These are phyloP conservation scores for Lasioglossum morio DNA, from an alignment of 2,888 invertebrate genomes.

Conservation along the genomic window DNA sequence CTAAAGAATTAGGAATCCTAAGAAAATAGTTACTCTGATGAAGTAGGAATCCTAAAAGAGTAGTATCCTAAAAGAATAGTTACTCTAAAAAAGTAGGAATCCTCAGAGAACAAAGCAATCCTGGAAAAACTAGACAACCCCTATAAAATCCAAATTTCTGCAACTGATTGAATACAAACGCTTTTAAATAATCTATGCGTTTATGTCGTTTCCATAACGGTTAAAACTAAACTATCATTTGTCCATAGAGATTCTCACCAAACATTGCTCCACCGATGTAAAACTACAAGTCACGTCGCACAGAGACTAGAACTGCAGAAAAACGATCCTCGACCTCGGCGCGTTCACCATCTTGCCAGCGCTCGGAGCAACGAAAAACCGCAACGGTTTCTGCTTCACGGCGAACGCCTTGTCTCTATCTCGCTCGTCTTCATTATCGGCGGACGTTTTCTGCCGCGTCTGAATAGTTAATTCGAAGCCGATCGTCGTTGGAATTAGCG, in stretches of 20 bases:
- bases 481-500: conserved; percentile 33
- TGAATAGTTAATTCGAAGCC: conserved; percentile 9
- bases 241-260: background rate
- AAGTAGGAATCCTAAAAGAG: no score
- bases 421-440: conserved; percentile 42
- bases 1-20: no score
- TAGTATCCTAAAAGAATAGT: no score
- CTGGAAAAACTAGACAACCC: no score
- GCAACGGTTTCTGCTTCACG: conserved; percentile 20
- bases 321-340: background rate
- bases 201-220: no score
- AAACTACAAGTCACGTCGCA: background rate
- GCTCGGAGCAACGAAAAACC: background rate
- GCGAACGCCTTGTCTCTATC: conserved; percentile 55
- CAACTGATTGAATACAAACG: no score
- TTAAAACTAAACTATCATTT: no score
- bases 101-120: no score
- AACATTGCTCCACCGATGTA: background rate
- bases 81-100: no score
- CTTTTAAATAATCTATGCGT: no score
- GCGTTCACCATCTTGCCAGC: background rate
- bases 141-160: no score
- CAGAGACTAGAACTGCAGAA: background rate
- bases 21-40: no score
- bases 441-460: conserved; percentile 1